Base-by-base conservation (phyloP, 2,888 invertebrate species). In the Dasypolia templi region DNA sequence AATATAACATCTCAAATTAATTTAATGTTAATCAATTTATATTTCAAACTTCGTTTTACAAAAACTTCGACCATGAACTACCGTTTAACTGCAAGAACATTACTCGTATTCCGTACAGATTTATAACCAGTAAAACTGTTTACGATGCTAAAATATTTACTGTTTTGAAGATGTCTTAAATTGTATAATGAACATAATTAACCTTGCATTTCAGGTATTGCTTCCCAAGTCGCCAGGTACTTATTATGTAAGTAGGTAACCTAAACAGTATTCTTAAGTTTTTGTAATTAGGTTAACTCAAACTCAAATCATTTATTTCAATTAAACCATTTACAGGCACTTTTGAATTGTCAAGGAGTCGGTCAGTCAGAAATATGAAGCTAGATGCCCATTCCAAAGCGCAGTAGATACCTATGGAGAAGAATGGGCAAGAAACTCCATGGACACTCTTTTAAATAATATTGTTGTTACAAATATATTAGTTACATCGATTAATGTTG, bases 51-150 rank as follows among this genome's bases (percentile, higher is more conserved):
- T 42, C 14, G 29, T 19, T 62, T 44, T 61, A 35, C 19, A 72
- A 46, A 75, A 17, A 56, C 32, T 32, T 72, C 26, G 29, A 53
- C 51, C 35, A 29, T 63, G 42, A 74, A 79, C 75, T 82, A 70
- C 74, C 65, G 75, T 80, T 77, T 64, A 63, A 46, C 59, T 67
- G 58, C 22, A 44, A 61, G 58, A 67, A 56, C 67, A 67, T 82
- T 70, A 85, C 55, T 63, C n/a, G n/a, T n/a, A n/a, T n/a, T n/a
- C 22, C 5, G 29, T 12, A 26, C 67, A 70, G 35, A 83, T 75
- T 81, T 83, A 84, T 66, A 67, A 74, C 53, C 63, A 62, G 61
- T 81, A 72, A 81, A 83, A 72, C 44, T 51, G 55, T 82, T 82
- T 68, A 82, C 58, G 70, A 55, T 77, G 29, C 26, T 62, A 58